Evolutionary conservation across 2,888 invertebrate species (phyloP).

Genomic region (Thymelicus acteon): DNA sequence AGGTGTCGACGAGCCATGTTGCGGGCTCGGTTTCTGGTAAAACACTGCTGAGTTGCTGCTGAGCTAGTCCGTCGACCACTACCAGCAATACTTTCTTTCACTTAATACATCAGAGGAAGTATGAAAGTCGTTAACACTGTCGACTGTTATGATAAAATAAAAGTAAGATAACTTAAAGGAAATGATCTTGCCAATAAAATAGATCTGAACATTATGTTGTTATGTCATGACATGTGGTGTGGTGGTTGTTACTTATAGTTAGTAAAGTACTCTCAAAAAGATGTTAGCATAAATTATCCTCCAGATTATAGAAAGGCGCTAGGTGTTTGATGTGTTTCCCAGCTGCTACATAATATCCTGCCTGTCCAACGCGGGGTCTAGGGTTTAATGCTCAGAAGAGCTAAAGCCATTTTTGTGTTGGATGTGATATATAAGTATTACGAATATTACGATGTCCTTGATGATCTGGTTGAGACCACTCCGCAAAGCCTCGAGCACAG

Average conservation of each 20-base stretch:
- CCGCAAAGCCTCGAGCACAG: too few species aligned
- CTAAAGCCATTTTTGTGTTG: too few species aligned
- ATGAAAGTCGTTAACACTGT: conserved; percentile 29
- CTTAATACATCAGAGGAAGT: conserved; percentile 43
- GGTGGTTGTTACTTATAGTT: neutral
- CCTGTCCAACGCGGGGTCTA: too few species aligned
- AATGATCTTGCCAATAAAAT: neutral
- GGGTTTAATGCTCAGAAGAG: too few species aligned
- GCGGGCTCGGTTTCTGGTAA: conserved; percentile 61
- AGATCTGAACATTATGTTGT: neutral
- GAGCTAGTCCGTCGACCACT: conserved; percentile 43
- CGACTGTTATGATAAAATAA: conserved; percentile 10
- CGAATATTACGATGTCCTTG: too few species aligned
- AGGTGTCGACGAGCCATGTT: conserved; percentile 66
- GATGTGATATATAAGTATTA: too few species aligned
- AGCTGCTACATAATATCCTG: too few species aligned
- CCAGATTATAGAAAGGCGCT: too few species aligned
- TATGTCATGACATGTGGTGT: conserved; percentile 5
- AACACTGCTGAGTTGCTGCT: conserved; percentile 70
- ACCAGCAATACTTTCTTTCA: conserved; percentile 68
- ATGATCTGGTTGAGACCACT: too few species aligned
- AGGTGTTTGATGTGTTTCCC: too few species aligned
- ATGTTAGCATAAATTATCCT: too few species aligned
- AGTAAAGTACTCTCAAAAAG: too few species aligned
- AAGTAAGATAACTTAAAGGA: conserved; percentile 3